Percentiles rank a stretch among this genome's conserved stretches.
phyloP scores from a whole-genome alignment of 1,140 invertebrate species.

The Formica exsecta region DNA sequence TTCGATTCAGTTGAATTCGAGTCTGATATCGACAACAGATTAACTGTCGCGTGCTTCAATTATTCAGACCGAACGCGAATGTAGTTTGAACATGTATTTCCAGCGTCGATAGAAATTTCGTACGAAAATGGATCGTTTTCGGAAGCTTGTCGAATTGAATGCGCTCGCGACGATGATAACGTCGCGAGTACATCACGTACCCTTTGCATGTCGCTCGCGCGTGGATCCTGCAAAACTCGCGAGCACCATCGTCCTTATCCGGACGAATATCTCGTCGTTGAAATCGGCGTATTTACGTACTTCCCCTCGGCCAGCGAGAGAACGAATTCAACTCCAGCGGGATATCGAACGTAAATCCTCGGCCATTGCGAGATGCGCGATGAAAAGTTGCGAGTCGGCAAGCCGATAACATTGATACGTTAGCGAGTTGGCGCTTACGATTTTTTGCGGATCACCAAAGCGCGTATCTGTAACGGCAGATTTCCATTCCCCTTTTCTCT shows the following conservation, averaged over 20 bases:
- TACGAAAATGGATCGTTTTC: conserved; percentile 25
- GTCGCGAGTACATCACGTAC: conserved; percentile 42
- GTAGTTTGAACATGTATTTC: conserved; percentile 20
- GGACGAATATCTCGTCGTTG: conserved; percentile 30
- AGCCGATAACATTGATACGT: conserved; percentile 62
- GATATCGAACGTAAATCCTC: conserved; percentile 61
- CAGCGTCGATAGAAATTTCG: conserved; percentile 44
- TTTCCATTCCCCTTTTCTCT: conserved; percentile 17
- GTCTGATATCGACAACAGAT: conserved; percentile 37
- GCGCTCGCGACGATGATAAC: conserved; percentile 36
- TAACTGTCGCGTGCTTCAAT: conserved; percentile 27
- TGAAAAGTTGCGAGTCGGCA: conserved; percentile 64
- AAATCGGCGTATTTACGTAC: conserved; percentile 39
- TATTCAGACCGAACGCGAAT: conserved; percentile 7
- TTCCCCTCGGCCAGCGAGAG: conserved; percentile 12
- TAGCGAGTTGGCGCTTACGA: conserved; percentile 22
- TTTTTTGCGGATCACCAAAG: conserved; percentile 43
- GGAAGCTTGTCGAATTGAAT: conserved; percentile 37
- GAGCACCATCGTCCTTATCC: conserved; percentile 43
- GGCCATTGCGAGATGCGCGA: conserved; percentile 48
- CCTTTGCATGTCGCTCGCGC: conserved; percentile 25
- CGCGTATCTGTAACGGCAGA: conserved; percentile 10
- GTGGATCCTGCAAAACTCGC: conserved; percentile 28
- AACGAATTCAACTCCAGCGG: conserved; percentile 35
- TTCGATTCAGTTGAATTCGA: conserved; percentile 2